Base-by-base conservation (phyloP, 2,113 vertebrate genomes). In the Marmota monax region DNA sequence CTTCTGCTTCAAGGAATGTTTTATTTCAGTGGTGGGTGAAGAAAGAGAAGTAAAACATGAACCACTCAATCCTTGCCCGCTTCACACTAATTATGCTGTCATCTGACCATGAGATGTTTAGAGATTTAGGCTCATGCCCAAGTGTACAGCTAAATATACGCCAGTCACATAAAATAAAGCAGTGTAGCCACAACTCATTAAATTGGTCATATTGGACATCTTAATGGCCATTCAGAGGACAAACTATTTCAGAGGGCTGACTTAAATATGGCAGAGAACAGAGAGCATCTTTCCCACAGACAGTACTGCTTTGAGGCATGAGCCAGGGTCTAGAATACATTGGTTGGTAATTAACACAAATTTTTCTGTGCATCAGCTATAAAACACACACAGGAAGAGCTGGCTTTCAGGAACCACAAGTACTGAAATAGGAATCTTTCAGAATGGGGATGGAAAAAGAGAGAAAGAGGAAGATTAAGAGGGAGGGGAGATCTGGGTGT, bases 11-110 rank as follows among this genome's bases (percentile, higher is more conserved):
- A 56, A 89, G 92, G 25, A 92, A 87, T 61, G 39, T 84, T 94
- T 96, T 70, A 63, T 84, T 77, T 69, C 45, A 70, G 27, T n/a
- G 69, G n/a, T 63, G 23, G 70, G 76, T 78, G 61, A 96, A 94
- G 37, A 92, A 96, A 92, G 9, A 12, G 45, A 90, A 83, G 37
- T 13, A 42, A 92, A 92, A 84, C 4, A 73, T 12, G 58, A 93
- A 53, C 69, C 48, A 88, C 20, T 82, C 74, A 23, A 12, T 77
- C 48, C 74, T 92, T 92, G 63, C 39, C 78, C 77, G 42, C 42
- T 87, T 87, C 53, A 42, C 37, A 94, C 90, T 78, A 90, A 88
- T 70, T 92, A 84, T 20, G 37, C 92, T 85, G 73, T 85, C 82
- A 82, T 92, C 93, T 45, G 77, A 79, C 65, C 79, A 69, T 23